Evolutionary conservation across 2,888 invertebrate genomes (phyloP).

Genomic region (Alentia gelatinosa): DNA sequence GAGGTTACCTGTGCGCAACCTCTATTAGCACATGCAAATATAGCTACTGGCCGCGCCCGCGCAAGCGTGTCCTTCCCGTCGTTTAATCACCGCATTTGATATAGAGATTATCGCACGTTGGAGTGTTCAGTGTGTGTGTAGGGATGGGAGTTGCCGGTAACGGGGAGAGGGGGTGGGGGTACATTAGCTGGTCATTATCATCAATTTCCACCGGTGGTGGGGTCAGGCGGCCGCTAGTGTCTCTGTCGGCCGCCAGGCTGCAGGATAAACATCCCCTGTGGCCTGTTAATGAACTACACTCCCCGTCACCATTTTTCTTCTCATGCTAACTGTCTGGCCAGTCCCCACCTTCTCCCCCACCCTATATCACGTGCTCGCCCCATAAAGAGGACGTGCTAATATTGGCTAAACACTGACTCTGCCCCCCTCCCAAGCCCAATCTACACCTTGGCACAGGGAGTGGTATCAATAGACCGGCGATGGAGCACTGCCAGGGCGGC

Average conservation of each 20-base stretch:
- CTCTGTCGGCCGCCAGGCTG: background rate
- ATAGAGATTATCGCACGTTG: background rate
- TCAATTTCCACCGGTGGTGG: background rate
- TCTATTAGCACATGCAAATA: constrained; percentile 24
- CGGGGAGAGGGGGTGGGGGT: too few relatives aligned
- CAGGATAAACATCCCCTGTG: background rate
- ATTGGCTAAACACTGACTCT: background rate
- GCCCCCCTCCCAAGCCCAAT: background rate
- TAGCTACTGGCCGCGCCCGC: background rate
- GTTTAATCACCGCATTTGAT: constrained; percentile 31
- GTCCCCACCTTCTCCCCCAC: too few relatives aligned
- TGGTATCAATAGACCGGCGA: background rate
- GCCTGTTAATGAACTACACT: constrained; percentile 1
- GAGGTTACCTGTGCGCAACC: background rate
- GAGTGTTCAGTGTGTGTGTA: background rate
- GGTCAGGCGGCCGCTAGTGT: background rate
- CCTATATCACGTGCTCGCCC: too few relatives aligned
- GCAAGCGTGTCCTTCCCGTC: background rate
- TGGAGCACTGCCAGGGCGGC: background rate
- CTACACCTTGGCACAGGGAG: background rate
- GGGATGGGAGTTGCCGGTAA: background rate
- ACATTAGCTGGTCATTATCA: background rate
- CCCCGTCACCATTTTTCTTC: too few relatives aligned
- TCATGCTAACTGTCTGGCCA: background rate
- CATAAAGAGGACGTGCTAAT: background rate